Evolutionary conservation across 1,140 invertebrate species (phyloP).

Genomic region (Maniola jurtina): DNA sequence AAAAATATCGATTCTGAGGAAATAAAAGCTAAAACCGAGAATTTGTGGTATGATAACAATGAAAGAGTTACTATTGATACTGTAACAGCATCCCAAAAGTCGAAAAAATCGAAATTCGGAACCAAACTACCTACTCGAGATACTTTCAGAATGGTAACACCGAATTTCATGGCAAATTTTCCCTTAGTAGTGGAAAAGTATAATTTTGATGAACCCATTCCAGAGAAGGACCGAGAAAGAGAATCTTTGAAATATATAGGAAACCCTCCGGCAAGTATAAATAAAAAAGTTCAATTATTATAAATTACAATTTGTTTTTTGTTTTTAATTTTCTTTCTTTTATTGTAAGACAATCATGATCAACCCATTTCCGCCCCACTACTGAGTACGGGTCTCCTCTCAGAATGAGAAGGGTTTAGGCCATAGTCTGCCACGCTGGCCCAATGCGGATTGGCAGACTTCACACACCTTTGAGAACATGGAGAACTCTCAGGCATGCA

Average conservation of each 20-base stretch:
- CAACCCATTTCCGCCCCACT: no score
- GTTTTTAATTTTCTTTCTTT: background rate
- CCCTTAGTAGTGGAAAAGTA: constrained; percentile 54
- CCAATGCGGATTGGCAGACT: no score
- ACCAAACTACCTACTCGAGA: constrained; percentile 49
- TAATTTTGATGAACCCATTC: constrained; percentile 59
- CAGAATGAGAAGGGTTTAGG: no score
- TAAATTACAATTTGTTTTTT: constrained; percentile 15
- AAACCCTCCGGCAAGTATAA: constrained; percentile 46
- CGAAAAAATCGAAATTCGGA: constrained; percentile 24
- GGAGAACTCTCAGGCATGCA: no score
- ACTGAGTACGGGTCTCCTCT: no score
- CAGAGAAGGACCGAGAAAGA: constrained; percentile 52
- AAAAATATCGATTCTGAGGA: constrained; percentile 23
- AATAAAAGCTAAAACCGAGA: constrained; percentile 43
- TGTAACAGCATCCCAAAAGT: constrained; percentile 1
- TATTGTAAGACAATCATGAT: no score
- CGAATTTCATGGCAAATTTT: constrained; percentile 50
- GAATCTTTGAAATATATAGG: constrained; percentile 43
- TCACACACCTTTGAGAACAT: no score
- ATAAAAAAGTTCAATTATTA: constrained; percentile 43
- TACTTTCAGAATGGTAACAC: constrained; percentile 44
- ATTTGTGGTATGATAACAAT: constrained; percentile 30
- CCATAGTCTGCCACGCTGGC: no score
- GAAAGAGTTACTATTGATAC: constrained; percentile 14